These are phyloP conservation scores for Peromyscus leucopus DNA, from an alignment of 2,113 vertebrate species.

Conservation along the genomic window DNA sequence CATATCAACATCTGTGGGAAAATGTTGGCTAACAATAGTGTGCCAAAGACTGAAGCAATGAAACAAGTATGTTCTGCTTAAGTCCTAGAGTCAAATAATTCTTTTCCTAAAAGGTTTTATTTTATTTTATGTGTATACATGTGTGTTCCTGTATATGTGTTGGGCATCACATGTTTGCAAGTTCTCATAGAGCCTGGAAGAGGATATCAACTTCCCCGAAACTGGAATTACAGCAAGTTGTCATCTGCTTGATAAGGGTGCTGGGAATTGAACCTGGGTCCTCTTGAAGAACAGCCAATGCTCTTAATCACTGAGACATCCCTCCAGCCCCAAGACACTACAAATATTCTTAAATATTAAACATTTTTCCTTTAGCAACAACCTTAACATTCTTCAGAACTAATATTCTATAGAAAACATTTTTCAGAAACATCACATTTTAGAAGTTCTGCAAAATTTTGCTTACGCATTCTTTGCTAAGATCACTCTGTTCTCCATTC, in stretches of 20 bases:
- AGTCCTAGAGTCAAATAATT: background rate
- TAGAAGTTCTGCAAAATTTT: slow-evolving; percentile 33
- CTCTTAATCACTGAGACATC: too few relatives aligned
- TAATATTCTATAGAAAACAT: background rate
- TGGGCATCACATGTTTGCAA: background rate
- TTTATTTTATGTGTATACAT: background rate
- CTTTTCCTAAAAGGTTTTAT: background rate
- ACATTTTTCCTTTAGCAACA: background rate
- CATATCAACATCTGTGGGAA: background rate
- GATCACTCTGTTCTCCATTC: background rate
- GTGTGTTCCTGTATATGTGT: background rate
- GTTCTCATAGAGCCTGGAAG: background rate
- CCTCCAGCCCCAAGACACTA: background rate
- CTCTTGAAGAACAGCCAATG: background rate
- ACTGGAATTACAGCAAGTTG: background rate
- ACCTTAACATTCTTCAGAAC: background rate
- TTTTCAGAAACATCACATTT: slow-evolving; percentile 8
- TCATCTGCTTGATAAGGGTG: background rate
- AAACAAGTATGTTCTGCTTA: slow-evolving; percentile 27
- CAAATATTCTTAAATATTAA: slow-evolving; percentile 31
- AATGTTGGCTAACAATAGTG: background rate
- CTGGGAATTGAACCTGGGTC: background rate
- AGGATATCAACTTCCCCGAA: background rate
- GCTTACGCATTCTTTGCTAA: slow-evolving; percentile 40
- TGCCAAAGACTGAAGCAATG: background rate